Conservation (phyloP, 2,888 invertebrate genomes). For the Acronicta psi region DNA sequence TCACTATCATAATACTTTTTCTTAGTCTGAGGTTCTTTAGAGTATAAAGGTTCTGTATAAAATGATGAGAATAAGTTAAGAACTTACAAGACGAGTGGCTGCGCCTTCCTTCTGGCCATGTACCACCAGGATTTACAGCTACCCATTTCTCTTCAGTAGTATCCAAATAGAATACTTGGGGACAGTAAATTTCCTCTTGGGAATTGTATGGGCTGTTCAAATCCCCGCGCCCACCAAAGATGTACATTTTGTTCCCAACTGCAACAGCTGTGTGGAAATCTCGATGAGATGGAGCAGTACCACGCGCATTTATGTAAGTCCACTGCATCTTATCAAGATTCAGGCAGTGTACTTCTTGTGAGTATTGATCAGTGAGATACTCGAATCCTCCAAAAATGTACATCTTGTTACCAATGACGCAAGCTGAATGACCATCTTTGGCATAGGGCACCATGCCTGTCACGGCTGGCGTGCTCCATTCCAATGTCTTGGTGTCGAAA, state of each 20-base stretch:
- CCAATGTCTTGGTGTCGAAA: slow-evolving; percentile 92
- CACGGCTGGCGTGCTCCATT: slow-evolving; percentile 91
- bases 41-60: no score
- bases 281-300: slow-evolving; percentile 91
- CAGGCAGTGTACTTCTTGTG: slow-evolving; percentile 93
- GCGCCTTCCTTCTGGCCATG: slow-evolving; percentile 93
- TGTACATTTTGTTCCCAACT: slow-evolving; percentile 93
- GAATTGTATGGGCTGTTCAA: slow-evolving; percentile 85
- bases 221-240: slow-evolving; percentile 97
- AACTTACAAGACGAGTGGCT: slow-evolving; percentile 97
- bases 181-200: slow-evolving; percentile 93
- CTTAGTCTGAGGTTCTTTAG: no score
- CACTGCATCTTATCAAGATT: slow-evolving; percentile 93
- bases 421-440: slow-evolving; percentile 97
- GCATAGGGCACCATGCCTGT: slow-evolving; percentile 93
- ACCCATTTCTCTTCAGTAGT: slow-evolving; percentile 92
- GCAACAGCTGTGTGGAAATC: slow-evolving; percentile 97
- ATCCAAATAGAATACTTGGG: slow-evolving; percentile 93
- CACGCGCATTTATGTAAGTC: slow-evolving; percentile 90
- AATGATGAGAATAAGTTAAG: not conserved
- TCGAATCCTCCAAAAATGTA: slow-evolving; percentile 97
- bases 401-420: slow-evolving; percentile 94
- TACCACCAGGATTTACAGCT: slow-evolving; percentile 89
- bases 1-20: no score
- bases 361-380: slow-evolving; percentile 94